Conservation (phyloP, 2,888 invertebrate species). For the Ectobius pallidus region DNA sequence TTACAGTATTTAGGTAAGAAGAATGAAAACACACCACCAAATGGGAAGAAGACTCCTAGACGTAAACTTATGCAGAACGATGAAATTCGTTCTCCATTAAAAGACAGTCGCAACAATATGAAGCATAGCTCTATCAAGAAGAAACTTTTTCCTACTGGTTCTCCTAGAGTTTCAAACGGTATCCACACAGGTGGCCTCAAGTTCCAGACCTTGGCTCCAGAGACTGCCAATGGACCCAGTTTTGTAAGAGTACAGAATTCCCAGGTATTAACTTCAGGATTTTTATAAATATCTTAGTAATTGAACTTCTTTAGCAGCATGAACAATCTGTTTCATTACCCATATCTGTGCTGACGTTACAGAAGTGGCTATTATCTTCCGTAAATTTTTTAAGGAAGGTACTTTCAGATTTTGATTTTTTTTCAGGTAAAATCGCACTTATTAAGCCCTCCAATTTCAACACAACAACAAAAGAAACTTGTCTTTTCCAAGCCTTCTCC, state of each 20-base stretch:
- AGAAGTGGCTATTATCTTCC: no score
- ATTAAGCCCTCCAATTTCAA: not conserved
- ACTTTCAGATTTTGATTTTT: no score
- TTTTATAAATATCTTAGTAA: no score
- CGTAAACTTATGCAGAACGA: not conserved
- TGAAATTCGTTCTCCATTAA: not conserved
- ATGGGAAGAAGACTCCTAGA: constrained; percentile 16
- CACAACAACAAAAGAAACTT: not conserved
- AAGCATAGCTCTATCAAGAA: constrained; percentile 32
- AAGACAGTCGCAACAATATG: not conserved
- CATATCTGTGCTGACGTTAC: no score
- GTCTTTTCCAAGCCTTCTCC: constrained; percentile 14
- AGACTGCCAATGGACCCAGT: constrained; percentile 39
- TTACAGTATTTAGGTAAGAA: not conserved
- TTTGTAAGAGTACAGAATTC: constrained; percentile 47
- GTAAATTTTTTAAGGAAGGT: no score
- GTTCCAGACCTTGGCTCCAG: constrained; percentile 42
- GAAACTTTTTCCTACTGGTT: constrained; percentile 34
- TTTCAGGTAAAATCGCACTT: constrained; percentile 11
- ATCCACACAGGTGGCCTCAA: constrained; percentile 10
- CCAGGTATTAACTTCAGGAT: no score
- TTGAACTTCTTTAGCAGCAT: no score
- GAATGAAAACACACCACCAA: constrained; percentile 32
- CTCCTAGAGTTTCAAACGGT: not conserved
- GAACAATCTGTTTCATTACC: no score